A percentile compares a stretch with the other conserved stretches of the same genome.
phyloP scores from a whole-genome alignment of 2,797 vertebrate species.

The Tympanoctomys barrerae region DNA sequence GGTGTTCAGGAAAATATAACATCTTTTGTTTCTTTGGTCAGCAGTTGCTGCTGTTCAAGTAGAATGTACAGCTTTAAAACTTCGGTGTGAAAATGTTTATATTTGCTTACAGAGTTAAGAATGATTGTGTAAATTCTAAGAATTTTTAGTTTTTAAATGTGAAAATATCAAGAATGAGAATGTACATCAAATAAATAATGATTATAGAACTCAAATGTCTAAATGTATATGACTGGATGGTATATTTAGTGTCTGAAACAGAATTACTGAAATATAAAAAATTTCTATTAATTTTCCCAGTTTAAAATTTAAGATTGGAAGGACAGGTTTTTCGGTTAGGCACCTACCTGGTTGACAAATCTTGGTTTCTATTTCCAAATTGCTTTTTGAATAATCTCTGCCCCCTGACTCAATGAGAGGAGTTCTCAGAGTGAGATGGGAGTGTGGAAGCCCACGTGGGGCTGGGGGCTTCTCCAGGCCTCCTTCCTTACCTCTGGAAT shows the following conservation, averaged over 20 bases:
- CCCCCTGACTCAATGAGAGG: not conserved
- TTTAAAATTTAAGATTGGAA: constrained; percentile 3
- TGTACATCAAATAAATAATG: constrained; percentile 53
- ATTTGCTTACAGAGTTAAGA: constrained; percentile 59
- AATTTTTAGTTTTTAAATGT: constrained; percentile 51
- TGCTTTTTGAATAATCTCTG: constrained; percentile 23
- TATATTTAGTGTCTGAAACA: constrained; percentile 52
- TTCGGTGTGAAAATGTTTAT: not conserved
- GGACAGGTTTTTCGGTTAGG: not conserved
- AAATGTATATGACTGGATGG: constrained; percentile 47
- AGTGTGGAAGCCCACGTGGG: not conserved
- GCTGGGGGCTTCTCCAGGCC: not conserved
- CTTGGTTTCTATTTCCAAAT: constrained; percentile 53
- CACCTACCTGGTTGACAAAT: not conserved
- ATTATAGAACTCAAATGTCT: constrained; percentile 30
- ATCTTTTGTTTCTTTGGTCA: not conserved
- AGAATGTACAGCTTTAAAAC: constrained; percentile 5
- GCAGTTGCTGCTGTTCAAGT: constrained; percentile 2
- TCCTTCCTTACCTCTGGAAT: not conserved
- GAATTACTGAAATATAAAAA: constrained; percentile 1
- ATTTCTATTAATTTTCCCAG: not conserved
- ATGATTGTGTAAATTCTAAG: constrained; percentile 48
- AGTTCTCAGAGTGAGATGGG: not conserved
- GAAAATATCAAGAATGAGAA: constrained; percentile 61
- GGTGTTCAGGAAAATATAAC: constrained; percentile 59